Evolutionary conservation across 2,113 vertebrate genomes (phyloP).

Genomic region (Pantherophis guttatus): DNA sequence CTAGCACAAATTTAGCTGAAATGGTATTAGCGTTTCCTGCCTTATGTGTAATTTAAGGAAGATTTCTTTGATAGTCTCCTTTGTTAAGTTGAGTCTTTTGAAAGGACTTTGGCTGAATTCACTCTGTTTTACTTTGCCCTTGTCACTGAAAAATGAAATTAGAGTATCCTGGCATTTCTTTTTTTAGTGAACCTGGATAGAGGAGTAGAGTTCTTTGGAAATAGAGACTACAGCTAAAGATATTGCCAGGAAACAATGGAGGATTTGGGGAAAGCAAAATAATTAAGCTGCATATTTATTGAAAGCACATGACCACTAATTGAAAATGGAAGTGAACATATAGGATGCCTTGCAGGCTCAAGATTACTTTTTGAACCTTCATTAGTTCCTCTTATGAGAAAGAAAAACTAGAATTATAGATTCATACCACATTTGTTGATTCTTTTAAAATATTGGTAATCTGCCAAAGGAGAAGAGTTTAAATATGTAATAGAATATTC

Average conservation of each 20-base stretch:
- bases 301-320: not conserved
- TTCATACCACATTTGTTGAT: not conserved
- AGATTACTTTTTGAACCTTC: not conserved
- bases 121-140: not conserved
- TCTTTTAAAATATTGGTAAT: not conserved
- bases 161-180: not conserved
- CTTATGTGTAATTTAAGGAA: conserved; percentile 18
- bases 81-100: not conserved
- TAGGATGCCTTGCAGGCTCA: not conserved
- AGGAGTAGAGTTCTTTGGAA: not conserved
- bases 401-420: not conserved
- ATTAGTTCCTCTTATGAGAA: not conserved
- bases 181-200: not conserved
- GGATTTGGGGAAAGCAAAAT: not conserved
- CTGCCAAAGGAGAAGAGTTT: not conserved
- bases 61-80: not conserved
- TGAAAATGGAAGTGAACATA: not conserved
- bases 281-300: not conserved
- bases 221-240: not conserved
- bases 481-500: not conserved
- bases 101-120: not conserved
- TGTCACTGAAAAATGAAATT: conserved; percentile 11
- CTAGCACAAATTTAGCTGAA: conserved; percentile 12
- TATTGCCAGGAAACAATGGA: not conserved
- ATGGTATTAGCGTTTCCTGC: not conserved